A percentile compares a stretch with the other conserved stretches of the same genome.
Evolutionary conservation across 2,888 invertebrate species (phyloP).

Genomic region (Digitonthophagus gazella): DNA sequence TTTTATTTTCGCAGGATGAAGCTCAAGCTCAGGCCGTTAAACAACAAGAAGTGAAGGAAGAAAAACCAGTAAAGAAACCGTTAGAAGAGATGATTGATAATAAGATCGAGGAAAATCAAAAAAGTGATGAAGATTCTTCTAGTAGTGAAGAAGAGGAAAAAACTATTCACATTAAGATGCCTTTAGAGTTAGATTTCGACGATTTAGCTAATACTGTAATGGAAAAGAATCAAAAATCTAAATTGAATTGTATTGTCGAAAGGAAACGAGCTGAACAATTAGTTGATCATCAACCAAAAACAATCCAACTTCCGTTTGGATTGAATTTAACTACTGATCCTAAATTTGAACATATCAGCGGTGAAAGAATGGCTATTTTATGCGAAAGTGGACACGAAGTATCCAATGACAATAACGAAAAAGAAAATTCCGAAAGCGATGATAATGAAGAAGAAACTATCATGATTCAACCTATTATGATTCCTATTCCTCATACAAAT

Average conservation of each 20-base stretch:
- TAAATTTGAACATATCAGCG: slow-evolving; percentile 69
- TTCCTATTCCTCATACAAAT: slow-evolving; percentile 46
- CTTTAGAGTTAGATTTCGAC: slow-evolving; percentile 79
- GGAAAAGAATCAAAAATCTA: slow-evolving; percentile 71
- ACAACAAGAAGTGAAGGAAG: slow-evolving; percentile 34
- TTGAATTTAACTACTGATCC: slow-evolving; percentile 70
- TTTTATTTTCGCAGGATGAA: slow-evolving; percentile 30
- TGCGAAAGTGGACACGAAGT: slow-evolving; percentile 76
- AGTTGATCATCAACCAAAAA: slow-evolving; percentile 71
- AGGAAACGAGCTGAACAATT: slow-evolving; percentile 81
- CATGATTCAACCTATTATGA: slow-evolving; percentile 51
- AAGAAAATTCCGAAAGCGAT: not conserved
- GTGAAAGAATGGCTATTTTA: slow-evolving; percentile 84
- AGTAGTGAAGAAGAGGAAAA: slow-evolving; percentile 57
- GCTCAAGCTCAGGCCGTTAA: slow-evolving; percentile 32
- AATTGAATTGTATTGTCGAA: slow-evolving; percentile 89
- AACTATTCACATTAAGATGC: slow-evolving; percentile 69
- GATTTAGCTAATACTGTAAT: slow-evolving; percentile 75
- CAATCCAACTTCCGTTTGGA: slow-evolving; percentile 63
- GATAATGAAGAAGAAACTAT: slow-evolving; percentile 47
- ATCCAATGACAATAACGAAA: slow-evolving; percentile 2
- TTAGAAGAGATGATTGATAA: slow-evolving; percentile 48
- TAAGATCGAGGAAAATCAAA: slow-evolving; percentile 37
- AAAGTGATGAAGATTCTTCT: slow-evolving; percentile 51
- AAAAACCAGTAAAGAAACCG: slow-evolving; percentile 37